Evolutionary conservation across 2,888 invertebrate species (phyloP).

Genomic region (Tetanocera ferruginea): DNA sequence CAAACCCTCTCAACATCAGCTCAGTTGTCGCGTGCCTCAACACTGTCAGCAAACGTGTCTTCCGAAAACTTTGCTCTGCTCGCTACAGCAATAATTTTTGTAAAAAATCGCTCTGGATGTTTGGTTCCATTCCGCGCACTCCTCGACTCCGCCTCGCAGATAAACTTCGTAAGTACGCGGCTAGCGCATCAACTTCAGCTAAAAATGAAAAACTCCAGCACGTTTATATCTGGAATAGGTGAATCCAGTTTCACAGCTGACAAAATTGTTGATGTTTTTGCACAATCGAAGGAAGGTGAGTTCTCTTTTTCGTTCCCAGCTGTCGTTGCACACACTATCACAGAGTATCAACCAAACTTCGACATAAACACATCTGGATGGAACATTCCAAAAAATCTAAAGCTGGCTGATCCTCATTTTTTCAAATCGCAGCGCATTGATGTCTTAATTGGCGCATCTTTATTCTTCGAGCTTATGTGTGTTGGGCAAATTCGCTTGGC

Average conservation of each 20-base stretch:
- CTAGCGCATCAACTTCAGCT: conserved; percentile 35
- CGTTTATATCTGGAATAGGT: conserved; percentile 37
- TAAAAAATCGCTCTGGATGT: conserved; percentile 33
- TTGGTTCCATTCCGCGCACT: conserved; percentile 41
- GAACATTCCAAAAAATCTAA: conserved; percentile 46
- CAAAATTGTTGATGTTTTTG: conserved; percentile 23
- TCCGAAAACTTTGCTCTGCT: conserved; percentile 31
- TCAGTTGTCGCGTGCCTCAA: conserved; percentile 27
- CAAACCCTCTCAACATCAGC: neutral
- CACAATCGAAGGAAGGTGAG: conserved; percentile 10
- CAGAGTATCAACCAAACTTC: conserved; percentile 45
- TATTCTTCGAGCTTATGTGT: conserved; percentile 48
- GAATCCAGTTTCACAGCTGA: conserved; percentile 31
- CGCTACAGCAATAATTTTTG: conserved; percentile 34
- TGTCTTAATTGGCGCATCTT: conserved; percentile 43
- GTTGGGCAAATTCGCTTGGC: conserved; percentile 47
- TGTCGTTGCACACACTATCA: conserved; percentile 46
- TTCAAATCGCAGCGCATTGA: conserved; percentile 43
- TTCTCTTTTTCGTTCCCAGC: conserved; percentile 37
- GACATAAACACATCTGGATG: conserved; percentile 35
- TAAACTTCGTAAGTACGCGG: conserved; percentile 34
- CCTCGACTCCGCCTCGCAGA: conserved; percentile 37
- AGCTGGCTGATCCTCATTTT: conserved; percentile 47
- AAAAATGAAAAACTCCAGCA: conserved; percentile 1
- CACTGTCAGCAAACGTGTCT: neutral